Conservation (phyloP, 2,797 vertebrate species). For the Pseudomugil tenellus region DNA sequence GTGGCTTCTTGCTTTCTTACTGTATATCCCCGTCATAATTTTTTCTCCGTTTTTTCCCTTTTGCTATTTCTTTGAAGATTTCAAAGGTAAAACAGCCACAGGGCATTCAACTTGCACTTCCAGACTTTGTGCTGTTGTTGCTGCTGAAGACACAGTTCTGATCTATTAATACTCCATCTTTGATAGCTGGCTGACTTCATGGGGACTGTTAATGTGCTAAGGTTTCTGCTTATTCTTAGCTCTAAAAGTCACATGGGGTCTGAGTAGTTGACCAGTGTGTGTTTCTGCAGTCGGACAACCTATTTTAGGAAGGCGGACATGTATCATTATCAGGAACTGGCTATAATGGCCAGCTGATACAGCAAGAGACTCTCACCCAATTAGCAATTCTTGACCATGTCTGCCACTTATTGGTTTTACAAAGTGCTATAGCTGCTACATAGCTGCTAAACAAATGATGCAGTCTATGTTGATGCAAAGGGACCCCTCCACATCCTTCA, state of each 20-base stretch:
- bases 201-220: slow-evolving; percentile 78
- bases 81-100: slow-evolving; percentile 28
- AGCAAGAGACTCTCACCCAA: slow-evolving; percentile 74
- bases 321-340: slow-evolving; percentile 73
- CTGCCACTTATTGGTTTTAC: slow-evolving; percentile 56
- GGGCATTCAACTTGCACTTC: slow-evolving; percentile 33
- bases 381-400: slow-evolving; percentile 72
- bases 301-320: slow-evolving; percentile 75
- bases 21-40: slow-evolving; percentile 1
- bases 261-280: slow-evolving; percentile 78
- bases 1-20: slow-evolving; percentile 34
- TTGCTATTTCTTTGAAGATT: slow-evolving; percentile 43
- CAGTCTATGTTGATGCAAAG: slow-evolving; percentile 51
- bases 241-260: slow-evolving; percentile 76
- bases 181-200: slow-evolving; percentile 76
- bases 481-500: slow-evolving; percentile 66
- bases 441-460: slow-evolving; percentile 48
- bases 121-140: slow-evolving; percentile 66
- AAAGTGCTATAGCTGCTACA: slow-evolving; percentile 37
- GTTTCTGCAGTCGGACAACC: slow-evolving; percentile 64
- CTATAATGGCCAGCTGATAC: slow-evolving; percentile 65
- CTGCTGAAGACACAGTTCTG: slow-evolving; percentile 70
- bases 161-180: slow-evolving; percentile 79
- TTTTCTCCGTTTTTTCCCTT: slow-evolving; percentile 12
- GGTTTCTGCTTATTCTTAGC: slow-evolving; percentile 84